A percentile compares a stretch with the other conserved stretches of the same genome.
Conservation (phyloP, 2,113 vertebrate genomes). For the Gavialis gangeticus region DNA sequence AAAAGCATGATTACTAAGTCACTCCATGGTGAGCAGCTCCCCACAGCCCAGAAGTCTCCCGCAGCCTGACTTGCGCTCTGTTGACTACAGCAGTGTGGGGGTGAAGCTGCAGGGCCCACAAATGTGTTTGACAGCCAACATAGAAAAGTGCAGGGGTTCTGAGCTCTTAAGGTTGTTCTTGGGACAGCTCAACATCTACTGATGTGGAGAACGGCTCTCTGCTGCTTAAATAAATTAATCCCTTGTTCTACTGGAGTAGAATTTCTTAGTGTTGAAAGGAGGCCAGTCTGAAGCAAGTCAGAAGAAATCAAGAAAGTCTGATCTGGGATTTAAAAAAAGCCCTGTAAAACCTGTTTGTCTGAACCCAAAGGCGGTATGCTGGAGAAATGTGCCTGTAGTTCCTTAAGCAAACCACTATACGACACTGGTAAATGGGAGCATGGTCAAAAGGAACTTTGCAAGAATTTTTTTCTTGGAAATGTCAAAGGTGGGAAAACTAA, state of each 20-base stretch:
- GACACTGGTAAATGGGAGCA: not conserved
- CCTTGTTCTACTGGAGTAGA: not conserved
- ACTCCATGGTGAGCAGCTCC: not conserved
- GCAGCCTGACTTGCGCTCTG: not conserved
- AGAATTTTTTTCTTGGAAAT: not conserved
- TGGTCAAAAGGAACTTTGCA: not conserved
- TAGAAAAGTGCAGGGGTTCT: not conserved
- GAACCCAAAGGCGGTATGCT: not conserved
- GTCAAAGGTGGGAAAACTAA: not conserved
- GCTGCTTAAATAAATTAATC: not conserved
- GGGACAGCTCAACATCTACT: not conserved
- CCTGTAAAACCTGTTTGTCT: not conserved
- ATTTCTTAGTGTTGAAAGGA: not conserved
- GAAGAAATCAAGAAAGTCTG: slow-evolving; percentile 5
- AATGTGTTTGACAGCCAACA: not conserved
- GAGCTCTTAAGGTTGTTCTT: not conserved
- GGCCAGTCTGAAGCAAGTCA: not conserved
- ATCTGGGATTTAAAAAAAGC: not conserved
- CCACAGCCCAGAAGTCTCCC: not conserved
- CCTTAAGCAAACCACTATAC: not conserved
- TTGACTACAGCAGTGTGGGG: not conserved
- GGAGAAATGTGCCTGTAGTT: not conserved
- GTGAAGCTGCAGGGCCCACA: not conserved
- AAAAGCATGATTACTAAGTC: not conserved
- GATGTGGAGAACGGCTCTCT: not conserved